Percentiles rank a stretch among this genome's conserved stretches.
Conservation (phyloP, 2,797 vertebrate species). For the Poeciliopsis infans region DNA sequence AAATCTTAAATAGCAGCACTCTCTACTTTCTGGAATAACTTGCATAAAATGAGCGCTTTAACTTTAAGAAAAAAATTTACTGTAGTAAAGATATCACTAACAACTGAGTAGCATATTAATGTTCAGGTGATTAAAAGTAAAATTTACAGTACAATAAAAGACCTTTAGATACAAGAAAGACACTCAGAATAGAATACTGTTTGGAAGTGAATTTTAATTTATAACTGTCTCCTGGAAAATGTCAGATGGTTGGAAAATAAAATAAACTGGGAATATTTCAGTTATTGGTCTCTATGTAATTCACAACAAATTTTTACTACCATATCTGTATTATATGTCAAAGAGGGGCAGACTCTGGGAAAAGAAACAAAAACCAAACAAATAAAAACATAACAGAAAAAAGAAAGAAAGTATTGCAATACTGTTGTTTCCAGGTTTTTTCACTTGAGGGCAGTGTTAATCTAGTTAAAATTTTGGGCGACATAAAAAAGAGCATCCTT, state of each 20-base stretch:
- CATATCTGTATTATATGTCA: not conserved
- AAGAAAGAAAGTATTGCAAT: not conserved
- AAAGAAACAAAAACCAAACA: not conserved
- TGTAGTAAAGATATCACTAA: not conserved
- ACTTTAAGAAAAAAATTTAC: not conserved
- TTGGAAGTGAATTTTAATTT: not conserved
- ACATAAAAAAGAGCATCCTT: not conserved
- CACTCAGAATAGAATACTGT: not conserved
- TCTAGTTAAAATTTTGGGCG: not conserved
- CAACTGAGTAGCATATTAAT: not conserved
- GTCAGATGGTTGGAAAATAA: not conserved
- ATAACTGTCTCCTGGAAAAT: not conserved
- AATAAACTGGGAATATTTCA: no score
- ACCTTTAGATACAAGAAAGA: not conserved
- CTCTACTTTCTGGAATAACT: not conserved
- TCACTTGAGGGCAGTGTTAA: constrained; percentile 14
- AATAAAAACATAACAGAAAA: not conserved
- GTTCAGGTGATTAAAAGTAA: not conserved
- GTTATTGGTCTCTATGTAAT: not conserved
- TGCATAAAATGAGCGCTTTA: not conserved
- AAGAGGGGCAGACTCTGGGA: not conserved
- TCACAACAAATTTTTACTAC: not conserved
- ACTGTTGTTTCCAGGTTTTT: not conserved
- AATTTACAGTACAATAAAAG: not conserved
- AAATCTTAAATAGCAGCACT: not conserved